Evolutionary conservation across 2,113 vertebrate species (phyloP).

Genomic region (Salvelinus fontinalis): DNA sequence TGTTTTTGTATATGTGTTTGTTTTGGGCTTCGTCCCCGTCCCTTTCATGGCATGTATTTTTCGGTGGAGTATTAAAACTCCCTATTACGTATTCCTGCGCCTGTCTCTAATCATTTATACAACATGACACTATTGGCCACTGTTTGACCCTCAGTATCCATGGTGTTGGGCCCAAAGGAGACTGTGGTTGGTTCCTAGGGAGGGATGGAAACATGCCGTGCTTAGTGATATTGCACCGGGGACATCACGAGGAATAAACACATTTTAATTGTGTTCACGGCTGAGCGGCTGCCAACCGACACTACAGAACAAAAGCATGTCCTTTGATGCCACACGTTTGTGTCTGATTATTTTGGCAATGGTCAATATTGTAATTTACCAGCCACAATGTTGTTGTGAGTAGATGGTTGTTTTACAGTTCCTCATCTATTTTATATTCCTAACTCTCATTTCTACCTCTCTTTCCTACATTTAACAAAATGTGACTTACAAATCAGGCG

Average conservation of each 20-base stretch:
- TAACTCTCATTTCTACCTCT: too few species aligned
- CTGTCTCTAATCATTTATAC: too few species aligned
- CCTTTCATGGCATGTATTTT: too few species aligned
- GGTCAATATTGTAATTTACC: neutral
- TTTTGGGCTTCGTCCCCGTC: too few species aligned
- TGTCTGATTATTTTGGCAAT: neutral
- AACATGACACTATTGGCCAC: neutral
- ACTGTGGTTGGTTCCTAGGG: constrained; percentile 42
- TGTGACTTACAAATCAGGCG: constrained; percentile 7
- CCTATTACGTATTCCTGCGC: too few species aligned
- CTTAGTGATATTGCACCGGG: constrained; percentile 45
- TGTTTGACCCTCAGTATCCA: constrained; percentile 68
- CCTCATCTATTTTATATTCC: too few species aligned
- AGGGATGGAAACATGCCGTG: constrained; percentile 65
- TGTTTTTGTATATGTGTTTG: too few species aligned
- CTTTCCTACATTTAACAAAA: too few species aligned
- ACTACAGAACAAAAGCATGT: constrained; percentile 18
- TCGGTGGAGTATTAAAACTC: too few species aligned
- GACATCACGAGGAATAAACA: constrained; percentile 69
- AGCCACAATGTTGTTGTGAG: too few species aligned
- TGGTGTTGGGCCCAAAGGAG: constrained; percentile 57
- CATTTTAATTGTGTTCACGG: constrained; percentile 69
- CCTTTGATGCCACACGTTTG: constrained; percentile 1
- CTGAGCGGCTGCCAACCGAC: constrained; percentile 28
- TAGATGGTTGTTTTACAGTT: too few species aligned